A percentile compares a stretch with the other conserved stretches of the same genome.
Evolutionary conservation across 2,113 vertebrate species (phyloP).

Genomic region (Lepus americanus): DNA sequence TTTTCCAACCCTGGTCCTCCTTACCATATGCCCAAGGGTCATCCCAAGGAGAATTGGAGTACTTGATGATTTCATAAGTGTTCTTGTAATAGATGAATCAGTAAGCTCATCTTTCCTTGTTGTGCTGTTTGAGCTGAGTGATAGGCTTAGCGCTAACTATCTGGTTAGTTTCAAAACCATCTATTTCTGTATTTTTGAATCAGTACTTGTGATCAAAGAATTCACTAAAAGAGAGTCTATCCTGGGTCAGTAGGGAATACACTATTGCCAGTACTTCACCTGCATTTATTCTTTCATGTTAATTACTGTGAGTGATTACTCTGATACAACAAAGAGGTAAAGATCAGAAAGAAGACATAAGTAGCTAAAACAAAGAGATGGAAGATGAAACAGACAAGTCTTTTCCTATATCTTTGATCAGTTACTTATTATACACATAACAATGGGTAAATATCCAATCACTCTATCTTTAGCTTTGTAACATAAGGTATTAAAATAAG

Average conservation of each 20-base stretch:
- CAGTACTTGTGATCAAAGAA: no score
- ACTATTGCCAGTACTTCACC: neutral
- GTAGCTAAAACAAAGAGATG: neutral
- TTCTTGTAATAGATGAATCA: neutral
- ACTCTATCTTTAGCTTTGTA: neutral
- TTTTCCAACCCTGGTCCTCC: no score
- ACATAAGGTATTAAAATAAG: neutral
- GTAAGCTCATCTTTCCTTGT: neutral
- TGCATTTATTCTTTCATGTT: neutral
- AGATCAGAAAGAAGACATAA: neutral
- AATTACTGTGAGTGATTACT: neutral
- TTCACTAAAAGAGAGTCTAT: neutral
- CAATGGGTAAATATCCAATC: neutral
- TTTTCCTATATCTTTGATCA: neutral
- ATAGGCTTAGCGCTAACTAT: neutral
- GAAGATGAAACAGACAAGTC: neutral
- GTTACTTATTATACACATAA: neutral
- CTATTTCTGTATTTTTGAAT: neutral
- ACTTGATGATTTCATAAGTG: neutral
- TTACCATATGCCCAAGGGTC: neutral
- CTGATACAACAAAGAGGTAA: neutral
- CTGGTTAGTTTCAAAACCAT: neutral
- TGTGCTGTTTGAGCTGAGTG: neutral
- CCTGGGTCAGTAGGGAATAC: neutral
- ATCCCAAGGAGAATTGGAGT: no score